Percentiles rank a stretch among this genome's conserved stretches.
These are phyloP conservation scores for Festucalex cinctus DNA, from an alignment of 2,113 vertebrate genomes.

Conservation along the genomic window DNA sequence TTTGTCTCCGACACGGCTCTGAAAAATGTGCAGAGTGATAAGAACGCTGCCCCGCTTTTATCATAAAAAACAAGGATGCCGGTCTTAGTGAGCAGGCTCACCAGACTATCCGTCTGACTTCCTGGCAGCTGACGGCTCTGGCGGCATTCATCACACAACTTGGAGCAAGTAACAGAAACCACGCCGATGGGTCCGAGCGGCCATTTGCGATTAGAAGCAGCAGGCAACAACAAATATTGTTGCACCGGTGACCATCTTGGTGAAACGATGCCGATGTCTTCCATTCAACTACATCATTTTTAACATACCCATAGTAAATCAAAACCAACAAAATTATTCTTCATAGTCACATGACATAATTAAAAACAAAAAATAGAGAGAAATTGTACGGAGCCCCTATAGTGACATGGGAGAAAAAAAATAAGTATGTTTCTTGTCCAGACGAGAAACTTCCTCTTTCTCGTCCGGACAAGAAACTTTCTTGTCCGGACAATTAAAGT, in stretches of 20 bases:
- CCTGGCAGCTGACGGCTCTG: constrained; percentile 15
- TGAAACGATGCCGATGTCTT: background rate
- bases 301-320: background rate
- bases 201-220: constrained; percentile 1
- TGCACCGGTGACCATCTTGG: background rate
- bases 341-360: constrained; percentile 5
- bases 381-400: too few species aligned
- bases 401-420: too few species aligned
- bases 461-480: too few species aligned
- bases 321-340: background rate
- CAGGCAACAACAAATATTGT: constrained; percentile 9
- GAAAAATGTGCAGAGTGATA: constrained; percentile 53
- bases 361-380: constrained; percentile 4
- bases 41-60: constrained; percentile 38
- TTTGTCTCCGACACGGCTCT: constrained; percentile 41
- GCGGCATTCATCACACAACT: constrained; percentile 31
- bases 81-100: constrained; percentile 8
- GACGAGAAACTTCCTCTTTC: too few species aligned
- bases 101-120: constrained; percentile 22
- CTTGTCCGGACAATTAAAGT: too few species aligned
- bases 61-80: constrained; percentile 35
- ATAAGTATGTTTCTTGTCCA: too few species aligned
- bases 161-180: constrained; percentile 32
- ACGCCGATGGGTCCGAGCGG: constrained; percentile 1
- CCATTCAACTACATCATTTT: background rate